These are phyloP conservation scores for Fabriciana adippe DNA, from an alignment of 2,888 invertebrate genomes.

Conservation along the genomic window DNA sequence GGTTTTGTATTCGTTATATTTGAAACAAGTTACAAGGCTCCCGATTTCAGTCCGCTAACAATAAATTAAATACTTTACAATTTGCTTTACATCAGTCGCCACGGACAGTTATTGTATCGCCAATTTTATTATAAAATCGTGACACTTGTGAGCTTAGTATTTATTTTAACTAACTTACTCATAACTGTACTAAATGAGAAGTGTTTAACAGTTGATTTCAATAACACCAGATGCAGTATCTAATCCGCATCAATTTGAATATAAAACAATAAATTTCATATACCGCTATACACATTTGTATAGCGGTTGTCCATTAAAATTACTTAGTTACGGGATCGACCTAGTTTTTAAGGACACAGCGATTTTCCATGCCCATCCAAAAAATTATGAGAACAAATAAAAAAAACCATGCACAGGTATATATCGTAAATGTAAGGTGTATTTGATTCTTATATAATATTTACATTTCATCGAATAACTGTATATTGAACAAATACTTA, in stretches of 20 bases:
- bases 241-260: no score
- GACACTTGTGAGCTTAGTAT: slow-evolving; percentile 7
- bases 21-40: slow-evolving; percentile 67
- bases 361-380: not conserved
- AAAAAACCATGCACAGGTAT: not conserved
- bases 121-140: slow-evolving; percentile 18
- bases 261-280: no score
- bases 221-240: no score
- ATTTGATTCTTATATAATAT: slow-evolving; percentile 8
- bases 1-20: slow-evolving; percentile 62
- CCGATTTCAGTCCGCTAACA: slow-evolving; percentile 58
- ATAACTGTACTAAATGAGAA: not conserved
- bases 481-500: not conserved
- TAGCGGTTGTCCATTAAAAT: no score
- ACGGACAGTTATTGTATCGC: slow-evolving; percentile 1
- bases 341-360: no score
- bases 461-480: slow-evolving; percentile 1
- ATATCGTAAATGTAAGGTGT: not conserved
- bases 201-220: no score
- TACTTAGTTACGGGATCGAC: no score
- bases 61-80: slow-evolving; percentile 34
- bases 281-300: no score
- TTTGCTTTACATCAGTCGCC: slow-evolving; percentile 5
- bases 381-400: not conserved
- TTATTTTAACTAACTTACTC: slow-evolving; percentile 18